Evolutionary conservation across 1,140 invertebrate genomes (phyloP).

Genomic region (Zaprionus taronus): DNA sequence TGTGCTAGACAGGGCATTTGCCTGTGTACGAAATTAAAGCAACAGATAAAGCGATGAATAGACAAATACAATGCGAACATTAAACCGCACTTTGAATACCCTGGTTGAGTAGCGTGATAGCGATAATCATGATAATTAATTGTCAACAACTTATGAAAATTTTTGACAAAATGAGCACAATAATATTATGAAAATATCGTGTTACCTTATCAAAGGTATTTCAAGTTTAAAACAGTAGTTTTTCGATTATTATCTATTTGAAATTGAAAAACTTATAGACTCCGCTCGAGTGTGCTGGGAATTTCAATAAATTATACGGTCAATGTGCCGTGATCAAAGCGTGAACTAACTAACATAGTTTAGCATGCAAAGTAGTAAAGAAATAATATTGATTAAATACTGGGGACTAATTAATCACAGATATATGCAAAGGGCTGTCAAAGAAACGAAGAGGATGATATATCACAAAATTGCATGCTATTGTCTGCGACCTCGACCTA

Average conservation of each 20-base stretch:
- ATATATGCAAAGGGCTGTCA: background rate
- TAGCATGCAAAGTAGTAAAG: slow-evolving; percentile 15
- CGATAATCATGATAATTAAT: background rate
- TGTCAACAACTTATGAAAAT: background rate
- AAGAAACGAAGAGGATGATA: background rate
- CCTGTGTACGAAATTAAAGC: slow-evolving; percentile 13
- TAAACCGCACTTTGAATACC: slow-evolving; percentile 4
- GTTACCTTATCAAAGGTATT: background rate
- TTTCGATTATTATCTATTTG: background rate
- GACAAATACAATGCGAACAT: background rate
- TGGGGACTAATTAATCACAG: too few species aligned
- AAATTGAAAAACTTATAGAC: too few species aligned
- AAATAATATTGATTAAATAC: slow-evolving; percentile 3
- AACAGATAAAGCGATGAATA: background rate
- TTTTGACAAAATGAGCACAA: background rate
- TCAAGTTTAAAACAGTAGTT: background rate
- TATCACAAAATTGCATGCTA: slow-evolving; percentile 12
- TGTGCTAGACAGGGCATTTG: slow-evolving; percentile 27
- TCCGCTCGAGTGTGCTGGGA: background rate
- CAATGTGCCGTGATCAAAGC: slow-evolving; percentile 19
- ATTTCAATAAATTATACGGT: slow-evolving; percentile 38
- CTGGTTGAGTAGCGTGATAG: background rate
- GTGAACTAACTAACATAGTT: slow-evolving; percentile 21
- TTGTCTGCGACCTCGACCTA: background rate
- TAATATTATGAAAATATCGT: background rate